Evolutionary conservation across 2,888 invertebrate species (phyloP).

Genomic region (Phortica okadai): DNA sequence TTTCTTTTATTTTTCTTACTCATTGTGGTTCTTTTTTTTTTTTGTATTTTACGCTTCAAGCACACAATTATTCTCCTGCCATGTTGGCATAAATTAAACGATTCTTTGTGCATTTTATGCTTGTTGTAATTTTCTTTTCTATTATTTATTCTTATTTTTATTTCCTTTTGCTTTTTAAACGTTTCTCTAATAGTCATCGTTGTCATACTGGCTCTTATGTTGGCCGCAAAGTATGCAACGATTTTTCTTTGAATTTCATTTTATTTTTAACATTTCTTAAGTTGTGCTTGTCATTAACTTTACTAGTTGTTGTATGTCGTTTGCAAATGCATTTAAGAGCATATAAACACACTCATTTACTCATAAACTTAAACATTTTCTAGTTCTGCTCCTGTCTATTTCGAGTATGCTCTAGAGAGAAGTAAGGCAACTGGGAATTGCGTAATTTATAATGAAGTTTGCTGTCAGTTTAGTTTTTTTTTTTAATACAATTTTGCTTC

Average conservation of each 20-base stretch:
- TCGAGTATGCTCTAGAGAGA: too few relatives aligned
- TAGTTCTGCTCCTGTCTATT: too few relatives aligned
- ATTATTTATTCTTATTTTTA: constrained; percentile 4
- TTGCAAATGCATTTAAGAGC: neutral
- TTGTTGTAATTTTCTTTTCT: neutral
- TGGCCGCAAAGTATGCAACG: neutral
- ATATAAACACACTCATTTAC: neutral
- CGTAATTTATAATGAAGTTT: neutral
- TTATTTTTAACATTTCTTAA: neutral
- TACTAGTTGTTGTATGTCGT: neutral
- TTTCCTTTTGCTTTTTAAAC: neutral
- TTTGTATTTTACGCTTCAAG: constrained; percentile 29
- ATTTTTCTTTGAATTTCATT: neutral
- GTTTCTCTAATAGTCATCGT: neutral
- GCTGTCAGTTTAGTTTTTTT: neutral
- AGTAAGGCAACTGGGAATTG: neutral
- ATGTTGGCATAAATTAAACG: constrained; percentile 32
- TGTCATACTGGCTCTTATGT: neutral
- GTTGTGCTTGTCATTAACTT: constrained; percentile 12
- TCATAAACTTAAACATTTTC: neutral
- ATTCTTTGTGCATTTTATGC: constrained; percentile 15
- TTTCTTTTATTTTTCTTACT: constrained; percentile 43
- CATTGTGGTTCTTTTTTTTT: constrained; percentile 22
- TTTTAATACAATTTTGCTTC: neutral
- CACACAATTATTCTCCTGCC: constrained; percentile 21